Evolutionary conservation across 30 jellyfish, hydroid and myxozoan genomes (phyloP).

Genomic region (Kudoa iwatai): DNA sequence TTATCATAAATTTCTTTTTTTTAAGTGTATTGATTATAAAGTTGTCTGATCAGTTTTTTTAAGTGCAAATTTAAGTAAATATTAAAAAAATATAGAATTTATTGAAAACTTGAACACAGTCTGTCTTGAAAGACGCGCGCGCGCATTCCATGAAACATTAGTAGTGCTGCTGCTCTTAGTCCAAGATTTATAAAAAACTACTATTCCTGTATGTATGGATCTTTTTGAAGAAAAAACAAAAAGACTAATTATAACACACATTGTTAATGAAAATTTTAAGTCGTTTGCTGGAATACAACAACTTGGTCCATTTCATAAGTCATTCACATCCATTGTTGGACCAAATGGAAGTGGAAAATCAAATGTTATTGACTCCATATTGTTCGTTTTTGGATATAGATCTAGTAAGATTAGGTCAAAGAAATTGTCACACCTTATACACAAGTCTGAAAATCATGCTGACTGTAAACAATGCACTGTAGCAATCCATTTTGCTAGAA

Average conservation of each 20-base stretch:
- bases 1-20: no score
- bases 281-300: slow-evolving; percentile 63
- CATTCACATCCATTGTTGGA: slow-evolving; percentile 57
- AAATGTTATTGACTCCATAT: slow-evolving; percentile 77
- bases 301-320: slow-evolving; percentile 83
- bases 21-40: no score
- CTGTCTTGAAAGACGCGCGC: no score
- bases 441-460: slow-evolving; percentile 24
- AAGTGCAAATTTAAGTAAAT: no score
- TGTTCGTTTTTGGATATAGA: slow-evolving; percentile 79
- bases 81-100: no score
- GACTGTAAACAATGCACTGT: slow-evolving; percentile 35
- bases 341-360: slow-evolving; percentile 96
- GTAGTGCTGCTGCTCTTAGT: no score
- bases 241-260: slow-evolving; percentile 28
- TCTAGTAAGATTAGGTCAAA: slow-evolving; percentile 45
- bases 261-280: slow-evolving; percentile 31
- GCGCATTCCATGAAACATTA: no score
- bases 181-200: no score
- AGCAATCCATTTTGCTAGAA: slow-evolving; percentile 23
- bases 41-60: no score
- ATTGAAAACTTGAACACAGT: no score
- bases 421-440: slow-evolving; percentile 36
- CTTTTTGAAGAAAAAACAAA: no score
- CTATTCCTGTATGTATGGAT: no score